Conservation (phyloP, 2,888 invertebrate species). For the Andrena trimmerana region DNA sequence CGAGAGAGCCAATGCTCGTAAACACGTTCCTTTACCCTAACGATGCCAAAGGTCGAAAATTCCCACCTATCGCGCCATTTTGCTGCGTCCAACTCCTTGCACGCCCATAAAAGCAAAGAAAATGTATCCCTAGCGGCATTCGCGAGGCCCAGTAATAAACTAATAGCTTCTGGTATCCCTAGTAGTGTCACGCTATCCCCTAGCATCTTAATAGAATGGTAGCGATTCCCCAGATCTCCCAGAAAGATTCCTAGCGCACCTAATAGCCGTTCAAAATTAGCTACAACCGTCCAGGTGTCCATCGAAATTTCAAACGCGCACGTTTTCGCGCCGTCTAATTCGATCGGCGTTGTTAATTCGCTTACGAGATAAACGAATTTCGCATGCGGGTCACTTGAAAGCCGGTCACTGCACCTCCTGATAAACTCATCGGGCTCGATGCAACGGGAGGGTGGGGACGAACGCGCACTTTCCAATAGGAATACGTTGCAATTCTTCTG, state of each 20-base stretch:
- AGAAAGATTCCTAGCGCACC: no score
- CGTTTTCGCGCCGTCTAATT: background rate
- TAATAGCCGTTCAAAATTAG: background rate
- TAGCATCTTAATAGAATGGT: background rate
- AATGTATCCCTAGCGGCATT: background rate
- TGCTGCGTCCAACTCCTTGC: conserved; percentile 13
- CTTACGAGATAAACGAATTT: conserved; percentile 47
- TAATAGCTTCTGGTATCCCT: background rate
- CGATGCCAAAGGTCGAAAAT: conserved; percentile 45
- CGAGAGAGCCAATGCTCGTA: conserved; percentile 56
- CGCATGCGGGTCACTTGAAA: conserved; percentile 49
- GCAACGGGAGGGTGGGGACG: conserved; percentile 17
- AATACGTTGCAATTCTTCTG: conserved; percentile 53
- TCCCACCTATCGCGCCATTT: conserved; percentile 15
- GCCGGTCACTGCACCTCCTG: conserved; percentile 43
- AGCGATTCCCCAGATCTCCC: no score
- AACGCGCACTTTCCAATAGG: conserved; percentile 29
- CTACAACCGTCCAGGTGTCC: background rate
- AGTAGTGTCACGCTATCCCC: background rate
- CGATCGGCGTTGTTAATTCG: conserved; percentile 33
- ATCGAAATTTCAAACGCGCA: background rate
- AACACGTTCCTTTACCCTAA: conserved; percentile 46
- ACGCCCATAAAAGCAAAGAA: background rate
- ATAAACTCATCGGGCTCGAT: conserved; percentile 41
- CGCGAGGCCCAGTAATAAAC: background rate